These are phyloP conservation scores for Archips xylosteana DNA, from an alignment of 2,888 invertebrate genomes.

Conservation along the genomic window DNA sequence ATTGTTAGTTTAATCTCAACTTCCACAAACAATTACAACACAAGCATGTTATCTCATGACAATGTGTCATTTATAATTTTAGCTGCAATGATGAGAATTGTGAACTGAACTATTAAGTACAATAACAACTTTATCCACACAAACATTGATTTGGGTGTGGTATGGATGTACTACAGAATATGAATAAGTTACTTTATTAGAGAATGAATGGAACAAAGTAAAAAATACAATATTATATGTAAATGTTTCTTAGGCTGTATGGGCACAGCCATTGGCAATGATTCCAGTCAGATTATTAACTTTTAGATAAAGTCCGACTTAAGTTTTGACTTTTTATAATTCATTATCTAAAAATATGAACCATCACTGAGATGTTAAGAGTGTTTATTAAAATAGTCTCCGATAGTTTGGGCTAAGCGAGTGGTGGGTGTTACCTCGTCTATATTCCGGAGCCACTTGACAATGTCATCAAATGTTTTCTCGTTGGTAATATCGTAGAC, in stretches of 20 bases:
- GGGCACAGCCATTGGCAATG: too few relatives aligned
- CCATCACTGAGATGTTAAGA: background rate
- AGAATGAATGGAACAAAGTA: too few relatives aligned
- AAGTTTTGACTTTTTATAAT: too few relatives aligned
- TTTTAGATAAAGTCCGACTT: too few relatives aligned
- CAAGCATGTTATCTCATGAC: background rate
- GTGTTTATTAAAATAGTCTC: background rate
- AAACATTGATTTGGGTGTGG: background rate
- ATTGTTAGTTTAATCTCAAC: background rate
- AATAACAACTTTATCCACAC: background rate
- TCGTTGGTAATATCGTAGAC: constrained; percentile 99
- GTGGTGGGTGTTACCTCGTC: constrained; percentile 90
- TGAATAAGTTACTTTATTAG: too few relatives aligned
- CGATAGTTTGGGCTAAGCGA: background rate
- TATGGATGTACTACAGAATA: too few relatives aligned
- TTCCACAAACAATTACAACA: background rate
- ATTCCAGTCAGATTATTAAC: too few relatives aligned
- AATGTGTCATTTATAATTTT: constrained; percentile 10
- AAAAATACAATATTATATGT: too few relatives aligned
- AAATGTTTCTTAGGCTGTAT: too few relatives aligned
- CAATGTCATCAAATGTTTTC: constrained; percentile 99
- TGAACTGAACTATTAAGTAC: background rate
- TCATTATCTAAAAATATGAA: too few relatives aligned
- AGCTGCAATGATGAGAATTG: background rate
- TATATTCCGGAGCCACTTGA: constrained; percentile 99